Evolutionary conservation across 1,140 invertebrate genomes (phyloP), one percentile per base, ranked within the genome.

Genomic region (Drosophila repletoides): DNA sequence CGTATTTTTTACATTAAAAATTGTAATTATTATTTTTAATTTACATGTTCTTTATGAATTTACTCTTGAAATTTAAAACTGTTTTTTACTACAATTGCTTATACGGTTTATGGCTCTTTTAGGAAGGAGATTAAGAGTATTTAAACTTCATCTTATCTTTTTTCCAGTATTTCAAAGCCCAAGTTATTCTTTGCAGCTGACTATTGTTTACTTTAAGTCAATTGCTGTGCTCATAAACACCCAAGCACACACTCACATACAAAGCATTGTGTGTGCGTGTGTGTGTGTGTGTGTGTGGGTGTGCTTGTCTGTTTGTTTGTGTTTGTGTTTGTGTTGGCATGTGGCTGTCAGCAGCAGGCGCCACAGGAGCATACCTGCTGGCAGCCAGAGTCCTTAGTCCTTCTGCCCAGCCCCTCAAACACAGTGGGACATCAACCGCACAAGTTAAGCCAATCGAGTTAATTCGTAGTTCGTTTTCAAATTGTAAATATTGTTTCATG

Each of bases 401-500:
- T 19, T 22, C 12, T 9, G 19, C 5, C 26, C 22, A 12, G 9
- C 34, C 36, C 12, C 12, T 17, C 19, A 1, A 38, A 38, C 49
- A 71, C 66, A 61, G 48, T 69, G 45, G 52, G 28, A 31, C 63
- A 36, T 67, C 56, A 51, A 61, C 46, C 31, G 33, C 38, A n/a
- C n/a, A 43, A 52, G 22, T 70, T n/a, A 66, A 61, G 41, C 41
- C 56, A 58, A 28, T 52, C 40, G 68, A 40, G 55, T 79, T 83
- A 79, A 77, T 70, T 70, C 56, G 74, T 64, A 48, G 69, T 21
- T 46, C 38, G 26, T 51, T 73, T 63, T 66, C 64, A 73, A 83
- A 83, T 69, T 77, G 79, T 74, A 84, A 83, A 83, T 83, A 86
- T 83, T 83, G 58, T 77, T 74, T 84, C 55, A 67, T 63, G 74